These are phyloP conservation scores for Creontiades dilutus DNA, from an alignment of 2,888 invertebrate species.

Conservation along the genomic window DNA sequence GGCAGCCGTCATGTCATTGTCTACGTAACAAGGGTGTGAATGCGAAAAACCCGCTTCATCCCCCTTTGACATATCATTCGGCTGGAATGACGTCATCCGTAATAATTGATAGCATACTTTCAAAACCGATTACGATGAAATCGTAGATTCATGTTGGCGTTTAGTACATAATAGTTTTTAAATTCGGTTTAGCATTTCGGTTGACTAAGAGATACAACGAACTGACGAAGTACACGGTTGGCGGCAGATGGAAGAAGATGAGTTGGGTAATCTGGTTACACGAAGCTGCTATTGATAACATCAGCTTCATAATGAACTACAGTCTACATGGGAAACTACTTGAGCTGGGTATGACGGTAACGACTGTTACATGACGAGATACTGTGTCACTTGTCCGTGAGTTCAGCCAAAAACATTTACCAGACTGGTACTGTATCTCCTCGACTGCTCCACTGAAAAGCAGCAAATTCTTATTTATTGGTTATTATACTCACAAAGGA, in stretches of 20 bases:
- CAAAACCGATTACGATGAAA: background rate
- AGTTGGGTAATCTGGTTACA: conserved; percentile 3
- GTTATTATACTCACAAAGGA: no score
- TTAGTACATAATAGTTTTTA: background rate
- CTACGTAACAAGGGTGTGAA: conserved; percentile 17
- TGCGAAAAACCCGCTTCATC: conserved; percentile 7
- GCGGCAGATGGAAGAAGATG: background rate
- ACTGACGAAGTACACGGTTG: background rate
- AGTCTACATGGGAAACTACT: no score
- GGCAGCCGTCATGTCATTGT: background rate
- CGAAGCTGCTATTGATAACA: no score
- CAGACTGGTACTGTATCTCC: no score
- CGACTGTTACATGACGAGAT: no score
- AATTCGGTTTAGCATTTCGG: background rate
- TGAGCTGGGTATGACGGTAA: no score
- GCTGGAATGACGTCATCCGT: background rate
- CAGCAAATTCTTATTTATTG: no score
- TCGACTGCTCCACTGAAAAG: no score
- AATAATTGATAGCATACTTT: background rate
- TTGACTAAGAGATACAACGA: background rate
- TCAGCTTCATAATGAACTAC: no score
- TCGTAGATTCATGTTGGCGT: background rate
- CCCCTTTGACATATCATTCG: background rate
- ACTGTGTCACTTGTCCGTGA: no score
- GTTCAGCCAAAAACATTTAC: no score